phyloP scores from a whole-genome alignment of 2,113 vertebrate genomes.

The Oriolus oriolus region DNA sequence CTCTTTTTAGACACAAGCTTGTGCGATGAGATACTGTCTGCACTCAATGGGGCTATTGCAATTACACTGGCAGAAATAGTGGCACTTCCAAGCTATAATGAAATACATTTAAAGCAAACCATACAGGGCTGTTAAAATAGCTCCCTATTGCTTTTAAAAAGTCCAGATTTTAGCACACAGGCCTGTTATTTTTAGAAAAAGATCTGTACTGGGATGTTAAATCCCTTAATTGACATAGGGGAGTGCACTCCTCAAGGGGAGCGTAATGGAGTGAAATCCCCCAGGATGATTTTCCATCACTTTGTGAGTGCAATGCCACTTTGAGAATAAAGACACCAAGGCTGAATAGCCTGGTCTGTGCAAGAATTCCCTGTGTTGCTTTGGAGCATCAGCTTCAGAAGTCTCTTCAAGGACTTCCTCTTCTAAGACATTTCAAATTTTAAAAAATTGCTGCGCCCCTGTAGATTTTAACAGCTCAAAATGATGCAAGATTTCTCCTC shows the following conservation, averaged over 20 bases:
- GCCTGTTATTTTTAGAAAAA: not conserved
- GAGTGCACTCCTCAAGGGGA: not conserved
- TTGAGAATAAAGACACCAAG: not conserved
- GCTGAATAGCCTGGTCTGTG: not conserved
- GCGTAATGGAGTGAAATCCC: not conserved
- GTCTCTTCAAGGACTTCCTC: not conserved
- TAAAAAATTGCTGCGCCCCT: not conserved
- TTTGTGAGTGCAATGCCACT: not conserved
- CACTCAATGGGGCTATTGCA: not conserved
- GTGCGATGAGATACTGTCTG: not conserved
- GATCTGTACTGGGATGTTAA: not conserved
- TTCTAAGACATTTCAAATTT: not conserved
- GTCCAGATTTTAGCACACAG: not conserved
- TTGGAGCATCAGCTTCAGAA: not conserved
- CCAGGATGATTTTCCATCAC: not conserved
- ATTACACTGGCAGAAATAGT: not conserved
- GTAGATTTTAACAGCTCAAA: not conserved
- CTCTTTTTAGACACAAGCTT: not conserved
- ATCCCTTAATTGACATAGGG: not conserved
- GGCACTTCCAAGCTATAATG: not conserved
- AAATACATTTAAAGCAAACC: not conserved
- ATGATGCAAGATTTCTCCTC: not conserved
- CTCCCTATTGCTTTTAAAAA: not conserved
- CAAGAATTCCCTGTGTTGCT: not conserved
- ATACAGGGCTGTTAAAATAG: not conserved